Conservation (phyloP, 2,113 vertebrate species). For the Spea multiplicata region DNA sequence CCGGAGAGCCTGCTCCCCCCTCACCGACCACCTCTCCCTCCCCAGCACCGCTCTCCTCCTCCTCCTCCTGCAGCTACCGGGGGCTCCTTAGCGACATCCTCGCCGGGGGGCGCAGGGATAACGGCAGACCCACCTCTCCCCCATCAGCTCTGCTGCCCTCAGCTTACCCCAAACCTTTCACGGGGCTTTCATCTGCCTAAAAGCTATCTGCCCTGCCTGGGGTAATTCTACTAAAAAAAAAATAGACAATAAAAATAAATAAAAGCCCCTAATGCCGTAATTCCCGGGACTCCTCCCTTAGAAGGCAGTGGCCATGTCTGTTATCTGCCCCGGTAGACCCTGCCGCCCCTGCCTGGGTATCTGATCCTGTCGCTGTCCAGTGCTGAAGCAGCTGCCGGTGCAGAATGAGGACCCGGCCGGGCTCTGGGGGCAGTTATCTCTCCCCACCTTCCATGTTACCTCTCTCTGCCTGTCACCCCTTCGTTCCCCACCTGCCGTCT, state of each 20-base stretch:
- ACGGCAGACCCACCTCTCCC: background rate
- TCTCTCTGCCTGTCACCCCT: slow-evolving; percentile 31
- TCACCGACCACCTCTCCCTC: background rate
- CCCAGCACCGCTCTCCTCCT: background rate
- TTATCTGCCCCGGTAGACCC: background rate
- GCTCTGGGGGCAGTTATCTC: slow-evolving; percentile 19
- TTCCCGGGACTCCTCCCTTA: too few species aligned
- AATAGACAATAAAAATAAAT: too few species aligned
- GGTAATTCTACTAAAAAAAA: too few species aligned
- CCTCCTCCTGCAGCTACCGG: background rate
- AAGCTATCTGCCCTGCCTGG: too few species aligned
- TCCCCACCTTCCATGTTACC: slow-evolving; percentile 27
- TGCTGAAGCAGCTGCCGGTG: slow-evolving; percentile 31
- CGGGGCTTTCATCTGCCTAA: slow-evolving; percentile 9
- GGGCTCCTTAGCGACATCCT: slow-evolving; percentile 4
- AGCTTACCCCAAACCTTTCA: slow-evolving; percentile 29
- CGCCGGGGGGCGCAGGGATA: slow-evolving; percentile 1
- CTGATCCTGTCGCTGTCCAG: slow-evolving; percentile 29
- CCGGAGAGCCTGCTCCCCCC: slow-evolving; percentile 25
- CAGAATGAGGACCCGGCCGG: slow-evolving; percentile 21
- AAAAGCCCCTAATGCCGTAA: too few species aligned
- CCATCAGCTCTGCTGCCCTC: slow-evolving; percentile 13
- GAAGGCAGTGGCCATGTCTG: too few species aligned
- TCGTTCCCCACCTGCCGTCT: slow-evolving; percentile 5
- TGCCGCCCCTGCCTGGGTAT: background rate